Evolutionary conservation across 2,797 vertebrate genomes (phyloP).

Genomic region (Sebastes hubbsi): DNA sequence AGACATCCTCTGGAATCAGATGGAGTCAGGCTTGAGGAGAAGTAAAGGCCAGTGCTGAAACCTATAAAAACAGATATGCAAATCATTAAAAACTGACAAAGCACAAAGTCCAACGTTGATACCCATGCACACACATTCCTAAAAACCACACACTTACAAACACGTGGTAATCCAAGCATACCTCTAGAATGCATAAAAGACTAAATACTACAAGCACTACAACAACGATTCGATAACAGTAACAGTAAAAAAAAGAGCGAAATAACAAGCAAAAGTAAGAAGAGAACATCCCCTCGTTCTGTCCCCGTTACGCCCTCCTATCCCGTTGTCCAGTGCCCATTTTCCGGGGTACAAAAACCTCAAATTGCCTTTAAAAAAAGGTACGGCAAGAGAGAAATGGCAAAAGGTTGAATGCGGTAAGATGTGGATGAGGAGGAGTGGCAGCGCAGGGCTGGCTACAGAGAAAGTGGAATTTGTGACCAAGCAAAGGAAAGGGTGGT

Average conservation of each 20-base stretch:
- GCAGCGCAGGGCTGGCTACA: slow-evolving; percentile 82
- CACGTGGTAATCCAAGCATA: slow-evolving; percentile 74
- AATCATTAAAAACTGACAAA: slow-evolving; percentile 60
- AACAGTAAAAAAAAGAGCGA: slow-evolving; percentile 42
- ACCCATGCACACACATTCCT: slow-evolving; percentile 54
- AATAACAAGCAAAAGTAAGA: slow-evolving; percentile 69
- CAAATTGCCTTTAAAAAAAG: slow-evolving; percentile 76
- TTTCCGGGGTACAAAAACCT: slow-evolving; percentile 80
- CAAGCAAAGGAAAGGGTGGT: slow-evolving; percentile 87
- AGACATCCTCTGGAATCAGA: slow-evolving; percentile 75
- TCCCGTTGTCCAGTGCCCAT: slow-evolving; percentile 76
- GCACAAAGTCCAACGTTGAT: slow-evolving; percentile 48
- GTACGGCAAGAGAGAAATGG: slow-evolving; percentile 83
- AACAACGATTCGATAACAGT: slow-evolving; percentile 49
- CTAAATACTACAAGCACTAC: slow-evolving; percentile 66
- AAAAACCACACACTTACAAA: slow-evolving; percentile 66
- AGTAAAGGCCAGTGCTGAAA: slow-evolving; percentile 77
- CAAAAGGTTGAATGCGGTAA: slow-evolving; percentile 86
- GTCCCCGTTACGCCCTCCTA: slow-evolving; percentile 72
- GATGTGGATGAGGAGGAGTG: slow-evolving; percentile 85
- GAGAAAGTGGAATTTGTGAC: slow-evolving; percentile 88
- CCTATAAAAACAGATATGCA: slow-evolving; percentile 72
- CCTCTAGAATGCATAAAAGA: slow-evolving; percentile 52
- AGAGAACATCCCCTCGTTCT: slow-evolving; percentile 69
- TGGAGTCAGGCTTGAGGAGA: slow-evolving; percentile 76